These are phyloP conservation scores for Clitarchus hookeri DNA, from an alignment of 2,888 invertebrate genomes.

Conservation along the genomic window DNA sequence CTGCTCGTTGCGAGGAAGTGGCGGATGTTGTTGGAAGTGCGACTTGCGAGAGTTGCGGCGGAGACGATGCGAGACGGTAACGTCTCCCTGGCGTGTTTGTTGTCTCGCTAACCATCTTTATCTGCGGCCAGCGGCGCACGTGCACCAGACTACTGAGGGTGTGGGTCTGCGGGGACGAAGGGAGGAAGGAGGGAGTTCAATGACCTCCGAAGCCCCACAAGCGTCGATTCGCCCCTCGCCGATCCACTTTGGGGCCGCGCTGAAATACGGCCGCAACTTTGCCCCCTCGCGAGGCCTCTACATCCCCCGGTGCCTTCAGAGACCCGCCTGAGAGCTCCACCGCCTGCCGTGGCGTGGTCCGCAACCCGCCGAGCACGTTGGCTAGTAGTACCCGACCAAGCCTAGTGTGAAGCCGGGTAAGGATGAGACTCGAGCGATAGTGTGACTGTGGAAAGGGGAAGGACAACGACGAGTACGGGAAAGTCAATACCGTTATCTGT, in stretches of 20 bases:
- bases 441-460: no score
- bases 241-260: neutral
- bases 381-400: no score
- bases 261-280: constrained; percentile 8
- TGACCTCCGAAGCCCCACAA: neutral
- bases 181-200: neutral
- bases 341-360: neutral
- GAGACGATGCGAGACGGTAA: no score
- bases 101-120: neutral
- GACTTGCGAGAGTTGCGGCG: no score
- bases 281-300: neutral
- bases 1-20: no score
- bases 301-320: neutral
- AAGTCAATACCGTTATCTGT: no score
- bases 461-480: no score
- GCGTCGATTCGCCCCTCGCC: neutral
- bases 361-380: neutral
- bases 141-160: neutral
- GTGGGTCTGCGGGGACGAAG: neutral
- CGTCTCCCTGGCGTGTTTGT: neutral
- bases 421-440: no score
- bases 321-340: neutral
- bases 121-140: neutral
- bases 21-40: no score
- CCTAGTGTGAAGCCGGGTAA: no score